Base-by-base conservation (phyloP, 2,888 invertebrate genomes). In the Luperina testacea region DNA sequence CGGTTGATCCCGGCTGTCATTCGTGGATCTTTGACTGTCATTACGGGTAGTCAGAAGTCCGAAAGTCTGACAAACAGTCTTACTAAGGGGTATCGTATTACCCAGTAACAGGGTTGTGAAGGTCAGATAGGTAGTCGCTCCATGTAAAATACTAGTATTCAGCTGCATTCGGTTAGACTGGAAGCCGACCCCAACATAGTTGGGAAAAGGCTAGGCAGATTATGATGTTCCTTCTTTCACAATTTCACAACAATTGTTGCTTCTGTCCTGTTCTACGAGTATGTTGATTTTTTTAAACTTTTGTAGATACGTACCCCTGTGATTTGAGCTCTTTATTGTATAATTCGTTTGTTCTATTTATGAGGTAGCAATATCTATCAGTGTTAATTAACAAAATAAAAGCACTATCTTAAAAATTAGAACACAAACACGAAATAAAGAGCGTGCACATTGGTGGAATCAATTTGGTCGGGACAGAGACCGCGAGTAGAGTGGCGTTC, bases 401-500 rank as follows among this genome's bases (percentile, higher is more conserved):
- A 42, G 38, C 24, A 32, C 20, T 65, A 53, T 15, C 17, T 32
- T 67, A 15, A 45, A 73, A 80, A 51, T 53, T 20, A 59, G 32
- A 75, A 65, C 32, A n/a, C 59, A 67, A 72, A 71, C 59, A 32
- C 32, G 77, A 72, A 71, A 59, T 45, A 71, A 71, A 70, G 71
- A 9, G 61, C 27, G 45, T 71, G n/a, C 64, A 69, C 57, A 51
- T 67, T 70, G 67, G 76, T 57, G 32, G 75, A 72, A 80, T 78
- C 77, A 81, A 82, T 87, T 80, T 67, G 65, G 65, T 27, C 45
- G 74, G 67, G 59, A 76, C 79, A 77, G 71, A 45, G 20, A 42
- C 51, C 61, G 75, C 42, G 73, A 74, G 72, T 38, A 38, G 65
- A 78, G 65, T 74, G 78, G 77, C 84, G 76, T 80, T 73, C 88